Conservation (phyloP, 2,797 vertebrate species). For the Argyrosomus regius region DNA sequence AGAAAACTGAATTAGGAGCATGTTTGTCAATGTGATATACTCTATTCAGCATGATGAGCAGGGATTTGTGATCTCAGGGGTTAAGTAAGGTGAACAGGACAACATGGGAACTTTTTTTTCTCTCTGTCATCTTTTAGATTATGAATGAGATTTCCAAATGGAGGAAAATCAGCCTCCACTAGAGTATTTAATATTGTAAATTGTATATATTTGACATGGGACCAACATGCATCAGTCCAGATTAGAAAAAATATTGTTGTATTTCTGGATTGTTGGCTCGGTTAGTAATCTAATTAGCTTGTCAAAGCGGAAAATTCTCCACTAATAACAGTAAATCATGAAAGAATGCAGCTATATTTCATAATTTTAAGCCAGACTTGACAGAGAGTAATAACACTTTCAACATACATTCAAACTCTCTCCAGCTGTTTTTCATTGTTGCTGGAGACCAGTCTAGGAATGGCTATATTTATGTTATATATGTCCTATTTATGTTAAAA, state of each 20-base stretch:
- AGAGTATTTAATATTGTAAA: not conserved
- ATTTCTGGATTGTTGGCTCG: not conserved
- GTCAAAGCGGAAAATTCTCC: not conserved
- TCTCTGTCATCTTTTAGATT: not conserved
- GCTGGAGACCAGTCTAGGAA: not conserved
- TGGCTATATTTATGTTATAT: not conserved
- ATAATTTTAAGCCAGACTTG: not conserved
- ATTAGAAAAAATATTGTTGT: not conserved
- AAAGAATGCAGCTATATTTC: not conserved
- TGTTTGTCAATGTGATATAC: not conserved
- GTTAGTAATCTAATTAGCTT: not conserved
- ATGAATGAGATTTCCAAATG: not conserved
- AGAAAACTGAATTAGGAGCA: conserved; percentile 13
- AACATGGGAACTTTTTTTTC: too few relatives aligned
- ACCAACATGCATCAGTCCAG: not conserved
- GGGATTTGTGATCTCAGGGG: not conserved
- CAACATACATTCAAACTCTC: too few relatives aligned
- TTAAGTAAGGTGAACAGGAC: not conserved
- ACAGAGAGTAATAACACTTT: too few relatives aligned
- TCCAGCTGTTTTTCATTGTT: not conserved
- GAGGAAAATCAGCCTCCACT: not conserved
- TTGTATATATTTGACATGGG: not conserved
- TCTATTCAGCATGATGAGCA: conserved; percentile 1
- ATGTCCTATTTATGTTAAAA: not conserved
- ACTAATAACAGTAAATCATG: not conserved